A percentile compares a stretch with the other conserved stretches of the same genome.
Conservation (phyloP, 2,113 vertebrate genomes). For the Ciconia boyciana region DNA sequence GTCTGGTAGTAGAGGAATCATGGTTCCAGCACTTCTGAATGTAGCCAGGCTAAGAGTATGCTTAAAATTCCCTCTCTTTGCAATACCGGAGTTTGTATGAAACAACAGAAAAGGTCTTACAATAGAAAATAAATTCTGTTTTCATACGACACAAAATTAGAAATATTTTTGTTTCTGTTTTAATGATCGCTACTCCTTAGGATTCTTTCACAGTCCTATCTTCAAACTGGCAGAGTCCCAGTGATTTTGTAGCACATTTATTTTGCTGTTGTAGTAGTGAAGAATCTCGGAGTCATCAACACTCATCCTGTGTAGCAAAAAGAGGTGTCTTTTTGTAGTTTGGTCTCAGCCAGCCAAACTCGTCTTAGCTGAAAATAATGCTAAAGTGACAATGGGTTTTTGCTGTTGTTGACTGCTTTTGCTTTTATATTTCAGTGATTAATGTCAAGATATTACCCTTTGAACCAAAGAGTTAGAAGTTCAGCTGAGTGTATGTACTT, state of each 20-base stretch:
- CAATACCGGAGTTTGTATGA: not conserved
- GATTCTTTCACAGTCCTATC: not conserved
- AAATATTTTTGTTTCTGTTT: not conserved
- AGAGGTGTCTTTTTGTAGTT: not conserved
- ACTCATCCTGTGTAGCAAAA: not conserved
- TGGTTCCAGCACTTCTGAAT: not conserved
- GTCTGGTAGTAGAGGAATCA: not conserved
- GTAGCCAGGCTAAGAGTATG: not conserved
- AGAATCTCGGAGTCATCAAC: not conserved
- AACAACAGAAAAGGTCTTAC: not conserved
- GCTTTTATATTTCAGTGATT: not conserved
- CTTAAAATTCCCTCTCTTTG: not conserved
- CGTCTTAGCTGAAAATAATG: not conserved
- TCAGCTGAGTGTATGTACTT: not conserved
- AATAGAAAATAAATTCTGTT: not conserved
- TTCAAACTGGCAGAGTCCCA: not conserved
- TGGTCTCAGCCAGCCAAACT: not conserved
- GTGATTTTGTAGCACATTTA: fast-evolving
- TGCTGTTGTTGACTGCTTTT: not conserved
- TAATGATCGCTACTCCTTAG: fast-evolving
- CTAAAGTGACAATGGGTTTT: not conserved
- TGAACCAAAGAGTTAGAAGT: not conserved
- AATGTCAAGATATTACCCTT: not conserved
- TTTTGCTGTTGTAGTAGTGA: not conserved
- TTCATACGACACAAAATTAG: not conserved